Evolutionary conservation across 2,888 invertebrate species (phyloP).

Genomic region (Gnatocerus cornutus): DNA sequence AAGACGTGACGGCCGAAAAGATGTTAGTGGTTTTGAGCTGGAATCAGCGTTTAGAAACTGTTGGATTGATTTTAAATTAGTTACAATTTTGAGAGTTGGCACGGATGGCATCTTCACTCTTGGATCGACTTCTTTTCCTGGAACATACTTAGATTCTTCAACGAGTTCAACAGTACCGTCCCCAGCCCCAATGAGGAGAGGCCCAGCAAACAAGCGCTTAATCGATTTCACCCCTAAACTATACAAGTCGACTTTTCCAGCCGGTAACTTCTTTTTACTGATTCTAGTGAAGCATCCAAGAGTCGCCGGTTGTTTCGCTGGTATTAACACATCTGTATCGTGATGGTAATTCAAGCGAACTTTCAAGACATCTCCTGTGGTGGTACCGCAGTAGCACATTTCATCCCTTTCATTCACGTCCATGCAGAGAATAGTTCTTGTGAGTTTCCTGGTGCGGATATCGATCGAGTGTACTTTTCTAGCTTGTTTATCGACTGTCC

Average conservation of each 20-base stretch:
- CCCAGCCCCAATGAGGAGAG: conserved; percentile 86
- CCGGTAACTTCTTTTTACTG: conserved; percentile 71
- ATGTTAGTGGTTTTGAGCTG: conserved; percentile 71
- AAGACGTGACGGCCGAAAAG: conserved; percentile 82
- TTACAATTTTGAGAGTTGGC: conserved; percentile 71
- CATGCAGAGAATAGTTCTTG: conserved; percentile 84
- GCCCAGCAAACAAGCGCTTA: conserved; percentile 75
- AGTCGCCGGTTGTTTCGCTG: conserved; percentile 74
- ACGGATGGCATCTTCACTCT: conserved; percentile 70
- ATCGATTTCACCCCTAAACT: conserved; percentile 79
- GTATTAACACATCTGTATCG: conserved; percentile 73
- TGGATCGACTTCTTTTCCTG: conserved; percentile 45
- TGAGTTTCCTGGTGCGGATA: conserved; percentile 85
- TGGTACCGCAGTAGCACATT: conserved; percentile 88
- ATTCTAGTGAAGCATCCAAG: conserved; percentile 76
- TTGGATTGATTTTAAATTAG: no score
- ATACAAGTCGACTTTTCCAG: conserved; percentile 76
- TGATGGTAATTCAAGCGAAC: conserved; percentile 77
- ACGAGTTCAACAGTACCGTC: conserved; percentile 87
- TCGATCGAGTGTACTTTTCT: conserved; percentile 78
- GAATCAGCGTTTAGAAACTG: conserved; percentile 14
- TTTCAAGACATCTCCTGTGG: conserved; percentile 83
- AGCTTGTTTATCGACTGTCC: conserved; percentile 81
- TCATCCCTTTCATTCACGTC: conserved; percentile 81
- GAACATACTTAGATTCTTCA: conserved; percentile 67